Conservation (phyloP, 2,113 vertebrate species). For the Pangasianodon hypophthalmus region DNA sequence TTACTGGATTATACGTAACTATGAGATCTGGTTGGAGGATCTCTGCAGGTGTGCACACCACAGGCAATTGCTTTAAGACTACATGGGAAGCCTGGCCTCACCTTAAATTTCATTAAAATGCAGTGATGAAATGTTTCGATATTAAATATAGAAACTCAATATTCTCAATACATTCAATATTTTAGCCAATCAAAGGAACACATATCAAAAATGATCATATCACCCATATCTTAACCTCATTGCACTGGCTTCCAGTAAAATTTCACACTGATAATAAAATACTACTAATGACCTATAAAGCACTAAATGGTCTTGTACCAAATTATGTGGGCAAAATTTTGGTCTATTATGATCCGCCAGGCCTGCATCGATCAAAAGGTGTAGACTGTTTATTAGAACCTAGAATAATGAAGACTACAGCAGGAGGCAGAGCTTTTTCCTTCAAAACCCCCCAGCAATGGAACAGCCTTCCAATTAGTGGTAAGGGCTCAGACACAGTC, state of each 20-base stretch:
- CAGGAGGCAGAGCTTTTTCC: background rate
- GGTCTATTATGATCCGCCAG: background rate
- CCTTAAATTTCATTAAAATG: background rate
- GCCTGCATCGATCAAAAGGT: background rate
- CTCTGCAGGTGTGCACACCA: background rate
- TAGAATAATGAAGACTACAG: background rate
- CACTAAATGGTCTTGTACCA: background rate
- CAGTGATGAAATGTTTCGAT: background rate
- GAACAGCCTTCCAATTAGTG: background rate
- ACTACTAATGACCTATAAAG: background rate
- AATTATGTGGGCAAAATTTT: background rate
- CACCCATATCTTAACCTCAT: background rate
- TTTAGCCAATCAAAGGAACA: background rate
- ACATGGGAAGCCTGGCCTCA: background rate
- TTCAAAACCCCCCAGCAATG: background rate
- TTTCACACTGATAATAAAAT: background rate
- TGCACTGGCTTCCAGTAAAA: background rate
- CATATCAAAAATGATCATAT: background rate
- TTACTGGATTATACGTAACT: background rate
- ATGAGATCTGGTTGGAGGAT: background rate
- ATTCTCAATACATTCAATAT: background rate
- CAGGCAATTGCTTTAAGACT: background rate
- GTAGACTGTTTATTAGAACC: background rate
- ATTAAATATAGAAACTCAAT: background rate
- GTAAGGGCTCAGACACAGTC: background rate